Base-by-base conservation (phyloP, 2,797 vertebrate genomes). In the Gouania willdenowi region DNA sequence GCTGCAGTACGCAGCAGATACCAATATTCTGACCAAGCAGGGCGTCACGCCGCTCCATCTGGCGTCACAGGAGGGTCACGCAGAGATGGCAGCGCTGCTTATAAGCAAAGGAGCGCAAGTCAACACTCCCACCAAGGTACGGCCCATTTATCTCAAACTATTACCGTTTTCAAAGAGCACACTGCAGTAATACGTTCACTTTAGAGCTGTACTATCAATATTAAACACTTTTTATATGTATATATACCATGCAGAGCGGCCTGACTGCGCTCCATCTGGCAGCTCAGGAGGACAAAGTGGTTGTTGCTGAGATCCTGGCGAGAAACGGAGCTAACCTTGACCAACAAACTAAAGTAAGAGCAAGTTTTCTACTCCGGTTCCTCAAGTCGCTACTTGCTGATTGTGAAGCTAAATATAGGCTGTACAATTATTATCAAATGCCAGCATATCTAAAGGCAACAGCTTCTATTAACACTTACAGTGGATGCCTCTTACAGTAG, bases 251-350 rank as follows among this genome's bases (percentile, higher is more conserved):
- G 29, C 61, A 96, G 97, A 95, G 92, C 13, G 96, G 97, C 29
- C 87, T 99, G 74, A 94, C 94, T 5, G 88, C 94, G 27, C 87
- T 98, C 67, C 97, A 99, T 78, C 90, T 99, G 18, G 93, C 94
- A 26, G 96, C 95, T 27, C 97, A 99, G 71, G 96, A 98, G 63
- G 97, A 99, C 70, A 95, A 87, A 84, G 92, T 98, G 39, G 85
- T 85, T 0, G 93, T 94, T 10, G 92, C 90, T 0, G 93, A 97
- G 43, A 91, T 95, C 37, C 86, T 99, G 13, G 78, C 88, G 44
- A 92, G 84, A 50, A 79, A 94, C 0, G 88, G 87, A 13, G 91
- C 92, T 23, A 91, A 88, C 71, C 79, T 91, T n/a, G 92, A 98
- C 57, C 93, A 95, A 39, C 93, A 93, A 72, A 99, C 97, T n/a